Base-by-base conservation (phyloP, 2,113 vertebrate genomes). In the Nycticryphes semicollaris region DNA sequence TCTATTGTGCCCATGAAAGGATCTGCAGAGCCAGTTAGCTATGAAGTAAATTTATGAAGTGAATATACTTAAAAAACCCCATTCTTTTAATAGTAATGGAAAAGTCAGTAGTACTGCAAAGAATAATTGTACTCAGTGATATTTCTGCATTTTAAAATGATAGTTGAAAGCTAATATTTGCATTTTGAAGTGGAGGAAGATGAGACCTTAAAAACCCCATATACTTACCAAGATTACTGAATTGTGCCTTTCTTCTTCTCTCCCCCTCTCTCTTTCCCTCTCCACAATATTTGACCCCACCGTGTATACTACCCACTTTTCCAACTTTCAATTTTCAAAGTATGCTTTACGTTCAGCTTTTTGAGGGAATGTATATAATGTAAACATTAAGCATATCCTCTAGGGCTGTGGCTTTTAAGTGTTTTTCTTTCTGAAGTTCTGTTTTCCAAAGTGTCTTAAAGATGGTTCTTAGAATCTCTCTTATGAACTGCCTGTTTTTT, bases 351-450 rank as follows among this genome's bases (percentile, higher is more conserved):
- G 4, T 28, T 84, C 37, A 54, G 0, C 53, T 94, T 72, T 51
- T 47, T 12, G 53, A 56, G 62, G 33, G 45, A 64, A 43, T 24
- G 9, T 86, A 9, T 84, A 9, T 54, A 28, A 53, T 63, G 13
- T 60, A 84, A 82, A 48, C 33, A 24, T 21, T 19, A 53, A 68
- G 22, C 7, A 9, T 53, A 22, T 83, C 13, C 27, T 85, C 15
- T 79, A 19, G 48, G 14, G 4, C 35, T 53, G 25, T 72, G 51
- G 25, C 39, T 92, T 92, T 57, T 28, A 27, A 66, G 33, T 77
- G 23, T n/a, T 77, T 69, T 66, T 69, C 60, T 45, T 93, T 66
- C 64, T 79, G 22, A 41, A 73, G n/a, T 85, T 89, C 24, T 87
- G 1, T 77, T 93, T 94, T 89, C 75, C 27, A 4, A 24, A 74